phyloP scores from a whole-genome alignment of 2,113 vertebrate genomes.

The Myodes glareolus region DNA sequence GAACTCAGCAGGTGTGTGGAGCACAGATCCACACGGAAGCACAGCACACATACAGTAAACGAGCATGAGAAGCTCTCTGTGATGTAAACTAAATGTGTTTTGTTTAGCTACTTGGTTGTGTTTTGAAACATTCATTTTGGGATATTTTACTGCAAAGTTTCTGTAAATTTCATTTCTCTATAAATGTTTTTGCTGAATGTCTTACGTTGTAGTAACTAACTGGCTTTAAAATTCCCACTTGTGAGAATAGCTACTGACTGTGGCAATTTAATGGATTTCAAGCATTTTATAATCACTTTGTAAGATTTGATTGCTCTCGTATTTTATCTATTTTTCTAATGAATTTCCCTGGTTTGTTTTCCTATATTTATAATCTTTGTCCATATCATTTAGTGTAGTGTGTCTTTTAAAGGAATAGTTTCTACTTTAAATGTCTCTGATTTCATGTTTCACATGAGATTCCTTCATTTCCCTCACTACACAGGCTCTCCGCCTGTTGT shows the following conservation, averaged over 20 bases:
- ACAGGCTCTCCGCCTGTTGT: neutral
- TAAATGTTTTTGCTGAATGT: slow-evolving; percentile 22
- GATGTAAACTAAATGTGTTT: neutral
- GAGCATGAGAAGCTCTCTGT: neutral
- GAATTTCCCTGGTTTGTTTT: slow-evolving; percentile 26
- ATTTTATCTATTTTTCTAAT: slow-evolving; percentile 40
- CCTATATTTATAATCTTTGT: neutral
- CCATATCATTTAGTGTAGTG: neutral
- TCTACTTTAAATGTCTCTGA: slow-evolving; percentile 1
- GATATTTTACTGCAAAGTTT: slow-evolving; percentile 25
- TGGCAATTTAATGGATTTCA: slow-evolving; percentile 23
- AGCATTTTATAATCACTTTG: neutral
- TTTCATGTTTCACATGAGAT: slow-evolving; percentile 22
- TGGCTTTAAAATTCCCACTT: slow-evolving; percentile 24
- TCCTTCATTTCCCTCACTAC: neutral
- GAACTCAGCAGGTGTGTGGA: no score
- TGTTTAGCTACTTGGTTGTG: neutral
- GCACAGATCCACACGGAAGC: neutral
- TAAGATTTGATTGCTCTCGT: neutral
- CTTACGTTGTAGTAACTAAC: slow-evolving; percentile 43
- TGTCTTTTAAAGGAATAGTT: neutral
- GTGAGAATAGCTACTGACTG: neutral
- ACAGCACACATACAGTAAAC: neutral
- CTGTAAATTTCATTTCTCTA: neutral
- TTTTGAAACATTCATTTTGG: neutral